Evolutionary conservation across 2,888 invertebrate species (phyloP).

Genomic region (Cantharis nigra): DNA sequence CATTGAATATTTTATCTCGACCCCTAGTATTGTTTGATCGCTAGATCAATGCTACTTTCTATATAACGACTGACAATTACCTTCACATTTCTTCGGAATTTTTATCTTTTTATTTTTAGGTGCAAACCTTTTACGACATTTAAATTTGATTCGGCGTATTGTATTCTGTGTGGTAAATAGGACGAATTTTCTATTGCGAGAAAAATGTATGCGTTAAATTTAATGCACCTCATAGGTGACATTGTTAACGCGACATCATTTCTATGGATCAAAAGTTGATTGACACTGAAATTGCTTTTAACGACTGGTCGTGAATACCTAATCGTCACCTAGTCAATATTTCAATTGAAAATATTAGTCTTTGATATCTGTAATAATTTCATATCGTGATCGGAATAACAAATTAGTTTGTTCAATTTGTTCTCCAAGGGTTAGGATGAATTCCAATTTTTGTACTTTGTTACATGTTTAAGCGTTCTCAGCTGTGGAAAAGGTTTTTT

Average conservation of each 20-base stretch:
- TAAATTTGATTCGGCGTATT: conserved; percentile 45
- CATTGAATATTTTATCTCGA: conserved; percentile 29
- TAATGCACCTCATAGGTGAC: conserved; percentile 31
- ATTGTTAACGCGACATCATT: conserved; percentile 31
- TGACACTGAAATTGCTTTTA: conserved; percentile 43
- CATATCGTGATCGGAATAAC: conserved; percentile 46
- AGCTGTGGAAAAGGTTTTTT: not conserved
- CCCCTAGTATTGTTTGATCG: conserved; percentile 28
- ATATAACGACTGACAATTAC: conserved; percentile 33
- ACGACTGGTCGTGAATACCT: conserved; percentile 44
- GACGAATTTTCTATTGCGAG: conserved; percentile 36
- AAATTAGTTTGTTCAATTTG: conserved; percentile 36
- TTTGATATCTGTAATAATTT: conserved; percentile 50
- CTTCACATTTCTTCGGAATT: conserved; percentile 31
- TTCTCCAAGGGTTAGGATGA: not conserved
- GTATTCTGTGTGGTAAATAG: conserved; percentile 43
- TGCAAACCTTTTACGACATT: conserved; percentile 39
- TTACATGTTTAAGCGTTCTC: not conserved
- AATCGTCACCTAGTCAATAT: conserved; percentile 41
- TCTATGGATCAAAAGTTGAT: conserved; percentile 35
- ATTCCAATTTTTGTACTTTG: not conserved
- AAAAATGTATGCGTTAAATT: conserved; percentile 30
- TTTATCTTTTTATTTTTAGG: conserved; percentile 31
- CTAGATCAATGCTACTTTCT: conserved; percentile 21
- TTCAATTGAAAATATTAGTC: conserved; percentile 48